Evolutionary conservation across 2,113 vertebrate species (phyloP), one percentile per base, ranked within the genome.

Genomic region (Gallinago media): DNA sequence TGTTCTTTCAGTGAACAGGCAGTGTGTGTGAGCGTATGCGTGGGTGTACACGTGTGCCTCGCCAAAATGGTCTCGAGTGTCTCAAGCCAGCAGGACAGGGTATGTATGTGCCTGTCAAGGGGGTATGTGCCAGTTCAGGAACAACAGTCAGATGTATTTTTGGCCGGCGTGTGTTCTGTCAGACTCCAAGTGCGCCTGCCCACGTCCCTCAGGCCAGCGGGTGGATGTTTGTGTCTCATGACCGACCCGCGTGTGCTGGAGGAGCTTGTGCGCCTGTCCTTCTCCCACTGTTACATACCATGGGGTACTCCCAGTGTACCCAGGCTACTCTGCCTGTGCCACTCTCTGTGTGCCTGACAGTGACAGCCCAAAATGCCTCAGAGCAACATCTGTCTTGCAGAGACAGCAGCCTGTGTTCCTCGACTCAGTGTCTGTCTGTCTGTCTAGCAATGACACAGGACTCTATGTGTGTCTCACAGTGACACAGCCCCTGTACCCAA

Each of bases 31-130:
- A 80, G 36, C 3, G 16, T 36, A 27, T 18, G 56, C 7, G 74
- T 76, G 86, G 58, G 55, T 74, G 83, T 36, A 63, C 36, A 19
- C 2, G 5, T 19, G 17, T 34, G 58, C 54, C 62, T 68, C 1
- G 0, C 44, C 14, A 9, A 50, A 85, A 73, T 0, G 3, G 71
- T 56, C 71, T 70, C 0, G 0, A 49, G 38, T 7, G 3, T 47
- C 88, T 76, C 71, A n/a, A 70, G 61, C 87, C 77, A 44, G 31
- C 40, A 19, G 75, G 58, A 49, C 32, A 78, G 63, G 49, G 49
- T 55, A 56, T 25, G 59, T 40, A 29, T 46, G 50, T 44, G 81
- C 38, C 73, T 78, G 52, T 65, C 77, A 85, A 11, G 3, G 2
- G 54, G 50, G 8, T 31, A 40, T 19, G 66, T 49, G 68, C 87